A percentile compares a stretch with the other conserved stretches of the same genome.
Evolutionary conservation across 2,888 invertebrate species (phyloP).

Genomic region (Cheilosia scutellata): DNA sequence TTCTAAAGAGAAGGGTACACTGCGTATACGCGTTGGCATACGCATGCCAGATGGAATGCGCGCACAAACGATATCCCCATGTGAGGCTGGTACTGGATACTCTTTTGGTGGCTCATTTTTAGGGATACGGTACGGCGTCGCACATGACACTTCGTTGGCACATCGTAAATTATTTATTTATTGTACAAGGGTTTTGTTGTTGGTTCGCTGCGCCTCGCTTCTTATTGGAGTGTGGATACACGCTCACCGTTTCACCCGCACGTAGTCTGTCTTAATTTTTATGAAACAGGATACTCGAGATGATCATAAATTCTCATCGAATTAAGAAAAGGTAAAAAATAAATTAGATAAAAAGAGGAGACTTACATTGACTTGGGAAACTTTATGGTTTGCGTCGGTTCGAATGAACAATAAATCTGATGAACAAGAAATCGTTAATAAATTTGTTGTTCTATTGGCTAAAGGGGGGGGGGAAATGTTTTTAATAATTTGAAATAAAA

Average conservation of each 20-base stretch:
- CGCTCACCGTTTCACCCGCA: constrained; percentile 33
- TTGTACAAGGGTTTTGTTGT: constrained; percentile 54
- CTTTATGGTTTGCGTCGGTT: constrained; percentile 40
- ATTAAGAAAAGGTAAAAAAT: constrained; percentile 26
- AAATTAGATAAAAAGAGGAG: constrained; percentile 1
- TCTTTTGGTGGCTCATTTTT: constrained; percentile 70
- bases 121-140: constrained; percentile 70
- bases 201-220: constrained; percentile 6
- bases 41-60: constrained; percentile 45
- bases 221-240: constrained; percentile 12
- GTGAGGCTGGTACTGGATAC: constrained; percentile 54
- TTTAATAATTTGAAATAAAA: constrained; percentile 17
- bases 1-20: constrained; percentile 20
- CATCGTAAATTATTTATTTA: constrained; percentile 76
- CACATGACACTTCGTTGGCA: constrained; percentile 74
- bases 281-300: constrained; percentile 74
- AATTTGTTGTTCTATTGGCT: constrained; percentile 37
- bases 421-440: constrained; percentile 46
- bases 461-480: not conserved
- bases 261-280: constrained; percentile 67
- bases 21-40: constrained; percentile 52
- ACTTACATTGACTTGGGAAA: constrained; percentile 58
- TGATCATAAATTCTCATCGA: constrained; percentile 72
- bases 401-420: constrained; percentile 65
- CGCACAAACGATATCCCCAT: not conserved